These are phyloP conservation scores for Coregonus clupeaformis DNA, from an alignment of 2,113 vertebrate species.

Conservation along the genomic window DNA sequence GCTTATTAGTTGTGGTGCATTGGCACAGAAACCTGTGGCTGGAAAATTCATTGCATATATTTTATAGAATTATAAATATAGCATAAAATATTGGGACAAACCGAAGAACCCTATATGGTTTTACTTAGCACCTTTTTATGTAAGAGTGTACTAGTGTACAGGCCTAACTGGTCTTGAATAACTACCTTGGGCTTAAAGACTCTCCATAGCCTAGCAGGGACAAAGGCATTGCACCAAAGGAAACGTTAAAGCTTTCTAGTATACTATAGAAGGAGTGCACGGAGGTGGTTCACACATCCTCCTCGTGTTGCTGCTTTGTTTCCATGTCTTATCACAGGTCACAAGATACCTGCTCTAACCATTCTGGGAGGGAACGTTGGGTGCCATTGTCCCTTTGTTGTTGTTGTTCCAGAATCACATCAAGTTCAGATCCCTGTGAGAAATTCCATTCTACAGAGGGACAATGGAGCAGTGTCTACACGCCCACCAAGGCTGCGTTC, in stretches of 20 bases:
- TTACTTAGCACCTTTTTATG: too few relatives aligned
- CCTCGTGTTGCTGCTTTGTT: background rate
- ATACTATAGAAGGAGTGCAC: background rate
- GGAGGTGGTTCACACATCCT: background rate
- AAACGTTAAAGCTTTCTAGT: background rate
- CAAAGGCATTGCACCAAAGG: background rate
- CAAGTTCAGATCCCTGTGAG: background rate
- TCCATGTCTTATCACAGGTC: constrained; percentile 18
- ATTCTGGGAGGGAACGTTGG: background rate
- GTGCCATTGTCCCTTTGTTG: background rate
- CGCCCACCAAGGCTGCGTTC: background rate
- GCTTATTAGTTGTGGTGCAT: background rate
- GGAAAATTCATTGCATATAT: too few relatives aligned
- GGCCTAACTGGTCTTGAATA: background rate
- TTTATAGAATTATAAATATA: too few relatives aligned
- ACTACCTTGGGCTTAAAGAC: background rate
- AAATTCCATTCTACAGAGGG: background rate
- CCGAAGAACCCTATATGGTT: too few relatives aligned
- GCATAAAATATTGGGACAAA: too few relatives aligned
- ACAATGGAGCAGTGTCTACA: background rate
- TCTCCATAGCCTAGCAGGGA: background rate
- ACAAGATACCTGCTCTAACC: constrained; percentile 17
- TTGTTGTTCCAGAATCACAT: background rate
- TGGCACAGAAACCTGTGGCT: too few relatives aligned
- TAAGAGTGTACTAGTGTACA: too few relatives aligned